These are phyloP conservation scores for Thamnophis sirtalis DNA, from an alignment of 2,113 vertebrate genomes.

Conservation along the genomic window DNA sequence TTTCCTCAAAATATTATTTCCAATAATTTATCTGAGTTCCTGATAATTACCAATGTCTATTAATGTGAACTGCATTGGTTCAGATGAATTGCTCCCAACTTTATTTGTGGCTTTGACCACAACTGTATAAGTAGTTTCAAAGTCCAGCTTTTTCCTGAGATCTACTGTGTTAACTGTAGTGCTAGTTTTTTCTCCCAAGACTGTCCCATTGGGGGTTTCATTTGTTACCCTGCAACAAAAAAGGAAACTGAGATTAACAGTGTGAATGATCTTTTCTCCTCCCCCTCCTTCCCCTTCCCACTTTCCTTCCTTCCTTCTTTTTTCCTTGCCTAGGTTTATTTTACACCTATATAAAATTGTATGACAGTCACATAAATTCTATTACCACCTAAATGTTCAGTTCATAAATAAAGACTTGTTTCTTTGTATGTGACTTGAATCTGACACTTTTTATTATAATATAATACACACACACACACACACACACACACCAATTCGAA, in stretches of 20 bases:
- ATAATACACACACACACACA: neutral
- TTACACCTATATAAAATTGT: neutral
- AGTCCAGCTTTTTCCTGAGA: conserved; percentile 46
- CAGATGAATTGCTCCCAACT: conserved; percentile 61
- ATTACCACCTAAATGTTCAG: neutral
- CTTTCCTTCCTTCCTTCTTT: too few relatives aligned
- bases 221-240: conserved; percentile 59
- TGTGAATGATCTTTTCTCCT: neutral
- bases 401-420: neutral
- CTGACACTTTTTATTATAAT: neutral
- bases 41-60: conserved; percentile 55
- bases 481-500: too few relatives aligned
- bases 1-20: neutral
- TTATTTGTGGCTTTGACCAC: conserved; percentile 59
- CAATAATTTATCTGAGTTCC: neutral
- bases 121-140: conserved; percentile 55
- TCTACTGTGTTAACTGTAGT: neutral
- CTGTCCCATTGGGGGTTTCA: neutral
- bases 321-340: neutral
- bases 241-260: rapidly evolving
- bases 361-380: neutral
- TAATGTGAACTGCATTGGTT: conserved; percentile 24
- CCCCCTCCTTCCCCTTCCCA: neutral
- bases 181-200: neutral
- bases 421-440: neutral